Percentiles rank a stretch among this genome's conserved stretches.
Evolutionary conservation across 2,888 invertebrate species (phyloP).

Genomic region (Tinea semifulvella): DNA sequence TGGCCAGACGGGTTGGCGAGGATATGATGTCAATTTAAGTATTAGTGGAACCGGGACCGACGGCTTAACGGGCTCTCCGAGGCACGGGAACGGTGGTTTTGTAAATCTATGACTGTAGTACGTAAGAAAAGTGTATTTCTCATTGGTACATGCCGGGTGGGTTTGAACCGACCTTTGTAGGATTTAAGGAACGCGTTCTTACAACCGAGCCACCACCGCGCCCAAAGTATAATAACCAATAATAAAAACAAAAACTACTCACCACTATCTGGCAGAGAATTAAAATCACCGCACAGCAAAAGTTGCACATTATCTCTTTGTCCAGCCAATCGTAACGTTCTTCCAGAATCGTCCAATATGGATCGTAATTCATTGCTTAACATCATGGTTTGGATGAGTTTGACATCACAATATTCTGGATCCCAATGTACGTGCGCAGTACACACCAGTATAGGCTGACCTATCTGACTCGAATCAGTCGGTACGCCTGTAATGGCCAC

Average conservation of each 20-base stretch:
- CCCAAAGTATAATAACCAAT: too few species aligned
- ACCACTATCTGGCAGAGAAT: constrained; percentile 97
- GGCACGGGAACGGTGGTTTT: too few species aligned
- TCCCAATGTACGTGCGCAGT: constrained; percentile 99
- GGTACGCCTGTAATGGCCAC: constrained; percentile 65
- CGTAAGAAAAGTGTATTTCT: too few species aligned
- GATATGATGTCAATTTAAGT: too few species aligned
- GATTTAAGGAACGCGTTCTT: too few species aligned
- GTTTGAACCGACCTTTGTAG: too few species aligned
- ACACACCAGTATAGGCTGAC: constrained; percentile 92
- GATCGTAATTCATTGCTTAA: constrained; percentile 91
- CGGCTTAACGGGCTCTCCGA: too few species aligned
- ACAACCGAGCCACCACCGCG: too few species aligned
- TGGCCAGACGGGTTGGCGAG: too few species aligned
- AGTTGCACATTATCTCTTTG: constrained; percentile 87
- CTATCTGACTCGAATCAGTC: constrained; percentile 77
- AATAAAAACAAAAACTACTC: constrained; percentile 20
- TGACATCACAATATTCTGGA: constrained; percentile 99
- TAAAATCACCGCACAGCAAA: constrained; percentile 96
- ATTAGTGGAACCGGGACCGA: too few species aligned
- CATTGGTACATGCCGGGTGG: too few species aligned
- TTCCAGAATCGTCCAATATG: constrained; percentile 87
- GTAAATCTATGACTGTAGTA: too few species aligned
- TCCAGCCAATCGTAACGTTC: constrained; percentile 76
- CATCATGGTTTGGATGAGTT: constrained; percentile 99